Conservation (phyloP, 2,113 vertebrate species). For the Aramus guarauna region DNA sequence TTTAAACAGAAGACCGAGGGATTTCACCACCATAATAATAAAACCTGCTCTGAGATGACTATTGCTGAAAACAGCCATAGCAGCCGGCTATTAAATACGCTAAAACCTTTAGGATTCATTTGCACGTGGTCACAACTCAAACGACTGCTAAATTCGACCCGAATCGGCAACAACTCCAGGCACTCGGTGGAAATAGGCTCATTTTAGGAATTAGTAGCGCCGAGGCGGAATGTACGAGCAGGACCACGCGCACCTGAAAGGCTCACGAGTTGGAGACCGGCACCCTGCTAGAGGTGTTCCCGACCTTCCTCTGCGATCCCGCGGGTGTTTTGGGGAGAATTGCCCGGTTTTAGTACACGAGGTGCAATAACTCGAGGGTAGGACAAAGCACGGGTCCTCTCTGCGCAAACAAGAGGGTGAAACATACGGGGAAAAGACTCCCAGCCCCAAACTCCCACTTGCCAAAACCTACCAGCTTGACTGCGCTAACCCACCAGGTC, state of each 20-base stretch:
- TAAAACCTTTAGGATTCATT: not conserved
- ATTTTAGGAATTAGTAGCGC: rapidly evolving
- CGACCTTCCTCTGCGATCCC: rapidly evolving
- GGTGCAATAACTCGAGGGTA: rapidly evolving
- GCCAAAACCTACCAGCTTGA: not conserved
- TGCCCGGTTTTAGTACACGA: rapidly evolving
- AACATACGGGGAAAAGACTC: no score
- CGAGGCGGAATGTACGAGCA: rapidly evolving
- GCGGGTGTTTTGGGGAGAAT: rapidly evolving
- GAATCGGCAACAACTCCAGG: not conserved
- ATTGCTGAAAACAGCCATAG: not conserved
- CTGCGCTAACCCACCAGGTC: not conserved
- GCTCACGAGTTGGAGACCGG: rapidly evolving
- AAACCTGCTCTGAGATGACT: not conserved
- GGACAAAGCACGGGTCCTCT: not conserved
- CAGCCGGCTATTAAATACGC: not conserved
- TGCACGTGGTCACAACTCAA: not conserved
- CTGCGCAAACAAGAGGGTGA: no score
- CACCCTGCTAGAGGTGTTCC: rapidly evolving
- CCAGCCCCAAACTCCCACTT: not conserved
- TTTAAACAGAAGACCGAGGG: not conserved
- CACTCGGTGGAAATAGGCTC: rapidly evolving
- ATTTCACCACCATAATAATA: not conserved
- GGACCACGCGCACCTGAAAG: rapidly evolving
- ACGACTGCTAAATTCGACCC: not conserved